Conservation (phyloP, 2,888 invertebrate species). For the Zeuzera pyrina region DNA sequence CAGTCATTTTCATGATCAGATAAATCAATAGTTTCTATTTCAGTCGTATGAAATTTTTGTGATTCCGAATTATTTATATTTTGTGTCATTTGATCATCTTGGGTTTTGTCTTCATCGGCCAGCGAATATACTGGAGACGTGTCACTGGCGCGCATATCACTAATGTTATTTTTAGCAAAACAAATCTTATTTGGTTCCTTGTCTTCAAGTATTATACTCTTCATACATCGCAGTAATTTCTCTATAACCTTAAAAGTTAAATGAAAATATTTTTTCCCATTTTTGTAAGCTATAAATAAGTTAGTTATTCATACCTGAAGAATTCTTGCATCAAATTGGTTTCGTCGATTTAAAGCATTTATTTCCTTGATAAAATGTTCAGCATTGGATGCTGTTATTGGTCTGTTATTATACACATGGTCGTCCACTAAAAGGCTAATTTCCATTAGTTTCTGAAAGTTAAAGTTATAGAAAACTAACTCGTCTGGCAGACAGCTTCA, state of each 20-base stretch:
- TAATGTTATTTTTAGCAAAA: background rate
- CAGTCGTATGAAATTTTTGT: no score
- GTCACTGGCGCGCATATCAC: background rate
- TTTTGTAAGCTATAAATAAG: no score
- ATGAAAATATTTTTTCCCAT: background rate
- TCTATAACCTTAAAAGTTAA: conserved; percentile 38
- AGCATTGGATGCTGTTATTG: conserved; percentile 24
- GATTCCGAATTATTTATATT: no score
- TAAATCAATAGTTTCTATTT: no score
- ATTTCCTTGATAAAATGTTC: no score
- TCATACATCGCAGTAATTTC: conserved; percentile 28
- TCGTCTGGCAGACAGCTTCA: no score
- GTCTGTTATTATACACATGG: conserved; percentile 34
- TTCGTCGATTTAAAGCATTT: conserved; percentile 28
- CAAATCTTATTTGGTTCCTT: conserved; percentile 16
- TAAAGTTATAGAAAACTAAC: no score
- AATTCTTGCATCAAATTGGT: conserved; percentile 28
- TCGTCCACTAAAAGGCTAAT: conserved; percentile 40
- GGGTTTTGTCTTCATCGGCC: conserved; percentile 25
- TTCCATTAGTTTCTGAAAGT: conserved; percentile 37
- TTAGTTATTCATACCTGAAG: conserved; percentile 33
- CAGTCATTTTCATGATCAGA: no score
- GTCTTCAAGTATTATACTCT: conserved; percentile 18
- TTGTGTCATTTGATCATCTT: no score
- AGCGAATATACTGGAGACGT: conserved; percentile 29